These are phyloP conservation scores for Diplodus puntazzo DNA, from an alignment of 2,797 vertebrate species.

Conservation along the genomic window DNA sequence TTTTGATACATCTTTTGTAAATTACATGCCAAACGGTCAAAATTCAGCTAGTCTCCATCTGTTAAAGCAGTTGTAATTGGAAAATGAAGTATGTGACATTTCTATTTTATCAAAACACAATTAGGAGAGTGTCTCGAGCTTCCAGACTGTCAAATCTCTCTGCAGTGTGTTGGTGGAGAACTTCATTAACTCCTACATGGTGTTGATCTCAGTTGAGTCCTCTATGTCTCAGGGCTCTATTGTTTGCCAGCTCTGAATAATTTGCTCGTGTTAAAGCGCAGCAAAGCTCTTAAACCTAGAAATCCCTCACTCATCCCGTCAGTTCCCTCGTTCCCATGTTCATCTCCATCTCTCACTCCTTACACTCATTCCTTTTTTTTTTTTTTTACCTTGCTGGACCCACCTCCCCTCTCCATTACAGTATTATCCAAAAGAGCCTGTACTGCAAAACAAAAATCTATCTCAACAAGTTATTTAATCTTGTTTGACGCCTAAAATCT, in stretches of 20 bases:
- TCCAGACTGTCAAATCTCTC: conserved; percentile 59
- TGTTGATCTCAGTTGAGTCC: conserved; percentile 67
- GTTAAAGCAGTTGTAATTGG: conserved; percentile 46
- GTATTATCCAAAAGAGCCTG: conserved; percentile 17
- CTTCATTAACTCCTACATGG: conserved; percentile 68
- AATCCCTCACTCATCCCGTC: conserved; percentile 70
- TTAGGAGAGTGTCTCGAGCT: conserved; percentile 58
- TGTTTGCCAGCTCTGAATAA: conserved; percentile 75
- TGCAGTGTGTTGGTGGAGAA: conserved; percentile 50
- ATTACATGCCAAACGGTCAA: conserved; percentile 27
- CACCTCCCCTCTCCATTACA: conserved; percentile 28
- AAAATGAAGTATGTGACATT: conserved; percentile 59
- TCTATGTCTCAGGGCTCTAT: conserved; percentile 61
- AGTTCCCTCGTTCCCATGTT: conserved; percentile 48
- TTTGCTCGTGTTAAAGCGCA: conserved; percentile 70
- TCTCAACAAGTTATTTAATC: conserved; percentile 43
- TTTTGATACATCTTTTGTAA: conserved; percentile 19
- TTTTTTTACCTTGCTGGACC: conserved; percentile 4
- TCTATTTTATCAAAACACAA: conserved; percentile 69
- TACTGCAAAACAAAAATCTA: conserved; percentile 25
- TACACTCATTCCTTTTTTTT: conserved; percentile 19
- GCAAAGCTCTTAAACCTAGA: conserved; percentile 82
- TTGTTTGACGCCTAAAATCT: conserved; percentile 22
- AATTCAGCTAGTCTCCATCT: conserved; percentile 37
- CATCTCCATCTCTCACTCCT: conserved; percentile 22